phyloP scores from a whole-genome alignment of 35 echinoderm and acorn worm genomes.

The Stichopus chloronotus region DNA sequence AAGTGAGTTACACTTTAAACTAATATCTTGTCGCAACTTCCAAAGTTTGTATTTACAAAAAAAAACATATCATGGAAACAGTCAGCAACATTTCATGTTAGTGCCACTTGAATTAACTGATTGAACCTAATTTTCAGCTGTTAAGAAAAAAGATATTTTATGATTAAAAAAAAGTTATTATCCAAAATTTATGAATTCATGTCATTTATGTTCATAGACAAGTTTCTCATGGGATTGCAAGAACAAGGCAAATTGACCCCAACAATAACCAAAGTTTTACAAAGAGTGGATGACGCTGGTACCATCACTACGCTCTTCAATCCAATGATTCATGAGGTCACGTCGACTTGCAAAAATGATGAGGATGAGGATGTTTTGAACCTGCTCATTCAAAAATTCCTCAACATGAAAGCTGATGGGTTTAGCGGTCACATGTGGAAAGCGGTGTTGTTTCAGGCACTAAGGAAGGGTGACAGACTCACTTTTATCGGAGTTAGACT shows the following conservation, averaged over 20 bases:
- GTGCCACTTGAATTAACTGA: background rate
- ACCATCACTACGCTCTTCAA: background rate
- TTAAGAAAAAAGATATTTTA: background rate
- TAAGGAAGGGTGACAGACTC: slow-evolving; percentile 5
- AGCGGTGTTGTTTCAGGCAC: background rate
- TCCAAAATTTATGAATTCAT: background rate
- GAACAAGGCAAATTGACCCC: background rate
- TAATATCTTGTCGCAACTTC: no score
- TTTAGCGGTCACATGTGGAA: slow-evolving; percentile 11
- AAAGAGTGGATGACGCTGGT: slow-evolving; percentile 23
- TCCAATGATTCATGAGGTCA: slow-evolving; percentile 17
- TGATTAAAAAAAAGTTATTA: background rate
- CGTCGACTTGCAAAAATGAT: background rate
- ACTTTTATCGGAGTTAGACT: slow-evolving; percentile 6
- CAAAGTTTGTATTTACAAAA: no score
- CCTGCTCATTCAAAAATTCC: slow-evolving; percentile 8
- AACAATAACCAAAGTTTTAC: background rate
- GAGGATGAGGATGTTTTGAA: slow-evolving; percentile 8
- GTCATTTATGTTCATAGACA: background rate
- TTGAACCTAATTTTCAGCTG: background rate
- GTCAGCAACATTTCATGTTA: background rate
- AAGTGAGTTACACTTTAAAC: no score
- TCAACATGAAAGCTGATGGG: background rate
- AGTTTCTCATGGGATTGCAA: background rate
- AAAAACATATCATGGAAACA: no score